Base-by-base conservation (phyloP, 23 tunicate species). In the Halocynthia aurantium region DNA sequence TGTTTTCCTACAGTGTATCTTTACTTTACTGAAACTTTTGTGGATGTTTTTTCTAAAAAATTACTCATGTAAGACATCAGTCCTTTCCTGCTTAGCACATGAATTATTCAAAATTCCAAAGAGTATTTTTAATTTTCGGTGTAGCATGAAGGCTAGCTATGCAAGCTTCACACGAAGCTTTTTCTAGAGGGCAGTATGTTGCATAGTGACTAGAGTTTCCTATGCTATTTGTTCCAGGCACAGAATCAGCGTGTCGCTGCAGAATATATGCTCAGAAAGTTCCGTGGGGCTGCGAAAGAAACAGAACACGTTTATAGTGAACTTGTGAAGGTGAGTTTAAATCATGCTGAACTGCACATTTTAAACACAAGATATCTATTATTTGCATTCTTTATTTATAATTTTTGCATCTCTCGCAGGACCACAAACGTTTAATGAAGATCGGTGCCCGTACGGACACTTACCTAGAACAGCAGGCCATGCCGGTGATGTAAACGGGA, bases 251-350 rank as follows among this genome's bases (percentile, higher is more conserved):
- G 86, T 55, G 73, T 78, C 74, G 80, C 84, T 19, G 83, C 97
- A 6, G 97, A 90, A 54, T 81, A 81, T 77, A 81, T 90, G 90
- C 71, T 90, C 64, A 51, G 86, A 72, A 84, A 84, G 50, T 90
- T 72, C 84, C 72, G 97, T 71, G 86, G 84, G 10, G 90, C 97
- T 61, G 84, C 97, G 6, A 84, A 84, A 40, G 97, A 90, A 77
- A 81, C 97, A 5, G 80, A 90, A 58, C 63, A 52, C 22, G 83
- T 90, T 11, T 76, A 85, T 7, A 77, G 77, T 55, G 87, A 90
- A 71, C 53, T 85, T 13, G 40, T 71, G 65, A 53, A 50, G 71
- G 78, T 74, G 31, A 6, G 76, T 22, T 31, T 31, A 4, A 31
- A 31, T 31, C 6, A 5, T 22, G 17, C 13, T 65, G 19, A 65